Base-by-base conservation (phyloP, 2,888 invertebrate genomes). In the Polyommatus icarus region DNA sequence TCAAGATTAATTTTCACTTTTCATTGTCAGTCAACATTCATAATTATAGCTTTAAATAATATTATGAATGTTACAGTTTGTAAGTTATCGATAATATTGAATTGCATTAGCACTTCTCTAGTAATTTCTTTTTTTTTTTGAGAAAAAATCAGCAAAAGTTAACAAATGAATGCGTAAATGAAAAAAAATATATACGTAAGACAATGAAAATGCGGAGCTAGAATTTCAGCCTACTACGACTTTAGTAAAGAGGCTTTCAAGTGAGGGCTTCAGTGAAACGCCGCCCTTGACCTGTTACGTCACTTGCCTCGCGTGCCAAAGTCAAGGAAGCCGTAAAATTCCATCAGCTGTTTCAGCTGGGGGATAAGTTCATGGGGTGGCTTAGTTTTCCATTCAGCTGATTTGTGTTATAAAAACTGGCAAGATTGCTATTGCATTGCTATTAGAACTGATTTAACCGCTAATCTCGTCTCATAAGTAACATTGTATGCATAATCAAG, bases 1-100 rank as follows among this genome's bases (percentile, higher is more conserved):
- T 90, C 90, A 90, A 89, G 88, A 87, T 89, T 89, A 85, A 88
- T 87, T 89, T 84, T 90, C 87, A 84, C 86, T 86, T 89, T 88
- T 89, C 85, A 82, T 87, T 88, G 84, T 85, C 85, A 87, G 15
- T 50, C 86, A 84, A 82, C 12, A 24, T 61, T 24, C 24, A 10
- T 24, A 61, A 20, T n/a, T n/a, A n/a, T 59, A 59, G 8, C n/a
- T 8, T 8, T 6, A 36, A 4, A 10, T 46, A 8, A 10, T 46
- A 40, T 8, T 18, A 50, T 24, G 36, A 36, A 36, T 20, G 24
- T 10, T n/a, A 24, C 12, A 61, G 24, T 20, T 61, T 61, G 8
- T 20, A 80, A 73, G 32, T 71, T 75, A 73, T 54, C 2, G 59
- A 59, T 71, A 54, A 59, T 71, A 54, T 71, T 61, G 15, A 15